Conservation (phyloP, 2,797 vertebrate species). For the Caiman crocodilus region DNA sequence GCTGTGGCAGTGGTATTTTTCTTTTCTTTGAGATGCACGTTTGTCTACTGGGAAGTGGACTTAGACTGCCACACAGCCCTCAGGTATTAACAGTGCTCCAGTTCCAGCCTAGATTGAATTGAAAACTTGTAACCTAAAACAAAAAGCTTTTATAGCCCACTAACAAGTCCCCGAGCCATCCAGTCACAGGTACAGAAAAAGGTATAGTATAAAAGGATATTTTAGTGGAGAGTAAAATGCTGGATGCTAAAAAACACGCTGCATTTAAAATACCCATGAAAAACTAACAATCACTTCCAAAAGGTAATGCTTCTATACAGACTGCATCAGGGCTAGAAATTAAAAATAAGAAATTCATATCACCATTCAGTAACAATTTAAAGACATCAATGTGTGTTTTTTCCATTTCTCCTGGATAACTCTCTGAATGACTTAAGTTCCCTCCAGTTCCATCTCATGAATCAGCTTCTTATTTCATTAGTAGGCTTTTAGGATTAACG, state of each 20-base stretch:
- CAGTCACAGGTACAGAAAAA: conserved; percentile 34
- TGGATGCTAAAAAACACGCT: background rate
- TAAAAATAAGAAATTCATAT: background rate
- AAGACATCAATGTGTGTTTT: background rate
- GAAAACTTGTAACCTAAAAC: conserved; percentile 47
- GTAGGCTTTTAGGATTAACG: conserved; percentile 1
- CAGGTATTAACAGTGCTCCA: conserved; percentile 47
- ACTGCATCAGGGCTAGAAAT: background rate
- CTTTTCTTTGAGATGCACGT: background rate
- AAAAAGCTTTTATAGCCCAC: conserved; percentile 58
- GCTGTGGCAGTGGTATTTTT: conserved; percentile 1
- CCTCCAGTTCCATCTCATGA: background rate
- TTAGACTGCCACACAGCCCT: conserved; percentile 52
- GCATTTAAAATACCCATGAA: background rate
- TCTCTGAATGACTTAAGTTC: background rate
- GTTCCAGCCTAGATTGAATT: conserved; percentile 49
- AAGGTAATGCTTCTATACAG: background rate
- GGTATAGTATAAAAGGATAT: background rate
- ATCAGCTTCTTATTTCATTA: conserved; percentile 38
- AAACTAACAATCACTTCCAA: background rate
- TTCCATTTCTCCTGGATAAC: background rate
- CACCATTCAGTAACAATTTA: background rate
- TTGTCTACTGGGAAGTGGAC: conserved; percentile 9
- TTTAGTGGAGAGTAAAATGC: background rate
- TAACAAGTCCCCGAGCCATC: conserved; percentile 33